Evolutionary conservation across 92 coral and sea anemone species (phyloP).

Genomic region (Chrysogorgia sp.): DNA sequence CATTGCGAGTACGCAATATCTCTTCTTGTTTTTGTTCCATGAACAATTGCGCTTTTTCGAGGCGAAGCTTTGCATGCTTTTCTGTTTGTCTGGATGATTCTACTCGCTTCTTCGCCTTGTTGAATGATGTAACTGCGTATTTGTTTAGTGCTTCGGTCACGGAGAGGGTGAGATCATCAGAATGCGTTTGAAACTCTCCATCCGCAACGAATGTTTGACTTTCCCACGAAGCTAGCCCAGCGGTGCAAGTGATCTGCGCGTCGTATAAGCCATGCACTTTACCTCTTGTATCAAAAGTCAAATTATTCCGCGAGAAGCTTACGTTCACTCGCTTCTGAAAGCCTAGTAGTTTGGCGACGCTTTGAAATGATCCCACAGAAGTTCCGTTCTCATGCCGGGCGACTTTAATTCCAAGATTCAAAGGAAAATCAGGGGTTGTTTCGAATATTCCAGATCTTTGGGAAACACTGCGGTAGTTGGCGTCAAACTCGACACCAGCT

Average conservation of each 20-base stretch:
- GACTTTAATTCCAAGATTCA: not conserved
- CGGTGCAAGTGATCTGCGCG: not conserved
- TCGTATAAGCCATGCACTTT: not conserved
- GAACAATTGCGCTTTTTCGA: not conserved
- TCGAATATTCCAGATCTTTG: not conserved
- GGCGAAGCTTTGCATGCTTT: not conserved
- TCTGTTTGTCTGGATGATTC: not conserved
- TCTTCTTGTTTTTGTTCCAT: not conserved
- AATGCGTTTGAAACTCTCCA: constrained; percentile 23
- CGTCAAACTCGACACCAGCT: not conserved
- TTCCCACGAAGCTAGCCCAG: not conserved
- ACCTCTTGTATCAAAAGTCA: not conserved
- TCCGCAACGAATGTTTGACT: not conserved
- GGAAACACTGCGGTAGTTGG: not conserved
- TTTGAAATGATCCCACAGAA: constrained; percentile 5
- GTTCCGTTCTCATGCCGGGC: not conserved
- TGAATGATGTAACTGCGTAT: not conserved
- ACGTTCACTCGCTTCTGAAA: not conserved
- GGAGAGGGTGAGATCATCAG: constrained; percentile 32
- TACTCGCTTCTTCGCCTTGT: not conserved
- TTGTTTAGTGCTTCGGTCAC: not conserved
- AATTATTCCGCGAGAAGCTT: not conserved
- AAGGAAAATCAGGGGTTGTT: not conserved
- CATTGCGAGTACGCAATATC: not conserved
- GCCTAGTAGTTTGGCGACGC: not conserved